Evolutionary conservation across 2,113 vertebrate genomes (phyloP).

Genomic region (Brachypodius melanocephalos): DNA sequence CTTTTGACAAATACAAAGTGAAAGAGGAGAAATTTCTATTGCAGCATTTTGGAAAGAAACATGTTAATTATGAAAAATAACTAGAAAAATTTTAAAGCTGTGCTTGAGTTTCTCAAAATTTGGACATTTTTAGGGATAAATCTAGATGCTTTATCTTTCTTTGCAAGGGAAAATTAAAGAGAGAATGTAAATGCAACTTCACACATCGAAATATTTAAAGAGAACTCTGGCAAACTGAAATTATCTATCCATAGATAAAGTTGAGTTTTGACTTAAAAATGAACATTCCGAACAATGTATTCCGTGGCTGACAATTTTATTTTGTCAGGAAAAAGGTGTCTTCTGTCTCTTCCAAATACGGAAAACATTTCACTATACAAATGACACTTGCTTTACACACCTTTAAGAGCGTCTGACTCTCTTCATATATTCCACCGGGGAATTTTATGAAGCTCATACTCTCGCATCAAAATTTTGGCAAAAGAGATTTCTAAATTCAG

Average conservation of each 20-base stretch:
- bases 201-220: neutral
- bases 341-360: neutral
- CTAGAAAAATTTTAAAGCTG: neutral
- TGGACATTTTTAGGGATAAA: neutral
- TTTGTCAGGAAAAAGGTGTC: neutral
- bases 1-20: neutral
- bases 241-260: neutral
- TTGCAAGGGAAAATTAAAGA: neutral
- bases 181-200: neutral
- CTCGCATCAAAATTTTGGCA: neutral
- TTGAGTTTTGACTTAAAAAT: neutral
- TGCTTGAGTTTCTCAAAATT: neutral
- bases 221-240: neutral
- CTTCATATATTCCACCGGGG: neutral
- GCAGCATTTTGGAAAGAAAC: neutral
- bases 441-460: neutral
- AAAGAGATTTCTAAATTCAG: neutral
- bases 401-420: neutral
- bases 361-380: neutral
- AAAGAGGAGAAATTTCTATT: neutral
- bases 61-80: neutral
- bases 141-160: neutral
- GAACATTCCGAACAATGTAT: neutral
- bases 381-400: neutral
- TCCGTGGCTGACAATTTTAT: neutral